phyloP scores from a whole-genome alignment of 2,113 vertebrate species.

The Notechis scutatus region DNA sequence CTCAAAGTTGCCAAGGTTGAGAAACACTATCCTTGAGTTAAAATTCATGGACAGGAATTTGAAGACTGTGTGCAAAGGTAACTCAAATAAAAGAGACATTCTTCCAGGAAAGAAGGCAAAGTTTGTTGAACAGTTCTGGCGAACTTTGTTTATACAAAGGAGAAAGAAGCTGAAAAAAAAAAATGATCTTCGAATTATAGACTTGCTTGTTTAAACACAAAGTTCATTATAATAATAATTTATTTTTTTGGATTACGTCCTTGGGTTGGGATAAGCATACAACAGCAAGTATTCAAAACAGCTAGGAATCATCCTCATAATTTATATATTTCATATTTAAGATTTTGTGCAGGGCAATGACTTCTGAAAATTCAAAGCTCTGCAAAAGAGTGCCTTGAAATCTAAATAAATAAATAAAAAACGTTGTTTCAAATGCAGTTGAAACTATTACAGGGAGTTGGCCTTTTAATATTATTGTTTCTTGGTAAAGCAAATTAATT shows the following conservation, averaged over 20 bases:
- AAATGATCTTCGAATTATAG: not conserved
- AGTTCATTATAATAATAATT: slow-evolving; percentile 13
- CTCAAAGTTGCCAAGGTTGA: not conserved
- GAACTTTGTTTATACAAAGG: slow-evolving; percentile 8
- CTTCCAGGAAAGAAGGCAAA: not conserved
- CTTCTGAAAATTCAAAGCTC: not conserved
- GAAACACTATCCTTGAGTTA: not conserved
- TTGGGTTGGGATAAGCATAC: slow-evolving; percentile 23
- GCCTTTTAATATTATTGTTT: not conserved
- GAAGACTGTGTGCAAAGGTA: not conserved
- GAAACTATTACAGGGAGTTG: not conserved
- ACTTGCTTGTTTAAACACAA: not conserved
- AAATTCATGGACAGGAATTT: not conserved
- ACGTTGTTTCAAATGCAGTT: not conserved
- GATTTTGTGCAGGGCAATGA: not conserved
- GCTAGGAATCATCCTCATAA: not conserved
- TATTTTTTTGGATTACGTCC: slow-evolving; percentile 23
- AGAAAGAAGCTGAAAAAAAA: slow-evolving; percentile 6
- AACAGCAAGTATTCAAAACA: not conserved
- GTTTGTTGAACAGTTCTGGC: not conserved
- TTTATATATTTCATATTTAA: not conserved
- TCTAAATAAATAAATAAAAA: not conserved
- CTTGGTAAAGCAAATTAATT: not conserved
- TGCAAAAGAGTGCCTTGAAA: not conserved
- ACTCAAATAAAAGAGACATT: not conserved